Percentiles rank a stretch among this genome's conserved stretches.
Evolutionary conservation across 2,888 invertebrate species (phyloP).

Genomic region (Nematopogon swammerdamellus): DNA sequence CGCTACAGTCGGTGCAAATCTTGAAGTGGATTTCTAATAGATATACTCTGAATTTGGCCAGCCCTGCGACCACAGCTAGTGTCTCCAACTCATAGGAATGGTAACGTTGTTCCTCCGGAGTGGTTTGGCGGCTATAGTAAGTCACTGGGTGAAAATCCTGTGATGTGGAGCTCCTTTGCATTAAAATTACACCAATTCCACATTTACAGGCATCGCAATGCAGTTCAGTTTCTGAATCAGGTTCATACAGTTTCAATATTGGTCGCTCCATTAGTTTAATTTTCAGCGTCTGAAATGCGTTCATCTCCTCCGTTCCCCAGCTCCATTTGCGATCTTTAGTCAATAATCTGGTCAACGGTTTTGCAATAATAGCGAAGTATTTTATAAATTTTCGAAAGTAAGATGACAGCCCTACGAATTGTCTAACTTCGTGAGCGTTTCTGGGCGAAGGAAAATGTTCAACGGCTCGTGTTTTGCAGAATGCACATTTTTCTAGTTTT

Average conservation of each 20-base stretch:
- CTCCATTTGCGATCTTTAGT: slow-evolving; percentile 14
- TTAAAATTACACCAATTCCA: slow-evolving; percentile 15
- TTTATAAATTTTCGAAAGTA: slow-evolving; percentile 18
- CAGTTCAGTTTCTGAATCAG: slow-evolving; percentile 13
- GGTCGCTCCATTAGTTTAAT: slow-evolving; percentile 1
- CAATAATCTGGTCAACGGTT: slow-evolving; percentile 13
- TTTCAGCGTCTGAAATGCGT: slow-evolving; percentile 1
- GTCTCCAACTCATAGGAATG: slow-evolving; percentile 25
- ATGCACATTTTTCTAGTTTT: slow-evolving; percentile 18
- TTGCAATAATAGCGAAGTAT: slow-evolving; percentile 15
- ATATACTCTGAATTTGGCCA: slow-evolving; percentile 14
- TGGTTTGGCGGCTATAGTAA: slow-evolving; percentile 18
- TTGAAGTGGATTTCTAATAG: slow-evolving; percentile 13
- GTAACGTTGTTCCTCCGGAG: slow-evolving; percentile 14
- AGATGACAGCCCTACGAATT: slow-evolving; percentile 16
- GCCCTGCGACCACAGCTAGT: slow-evolving; percentile 17
- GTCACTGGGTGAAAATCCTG: slow-evolving; percentile 15
- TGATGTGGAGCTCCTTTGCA: slow-evolving; percentile 14
- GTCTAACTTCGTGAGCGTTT: slow-evolving; percentile 15
- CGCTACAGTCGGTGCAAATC: slow-evolving; percentile 15
- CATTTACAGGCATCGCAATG: slow-evolving; percentile 15
- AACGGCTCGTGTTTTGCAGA: too few species aligned
- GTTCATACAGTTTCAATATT: slow-evolving; percentile 15
- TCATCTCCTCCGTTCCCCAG: slow-evolving; percentile 1
- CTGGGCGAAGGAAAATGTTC: slow-evolving; percentile 15